phyloP scores from a whole-genome alignment of 2,113 vertebrate species.

The Pterocles gutturalis region DNA sequence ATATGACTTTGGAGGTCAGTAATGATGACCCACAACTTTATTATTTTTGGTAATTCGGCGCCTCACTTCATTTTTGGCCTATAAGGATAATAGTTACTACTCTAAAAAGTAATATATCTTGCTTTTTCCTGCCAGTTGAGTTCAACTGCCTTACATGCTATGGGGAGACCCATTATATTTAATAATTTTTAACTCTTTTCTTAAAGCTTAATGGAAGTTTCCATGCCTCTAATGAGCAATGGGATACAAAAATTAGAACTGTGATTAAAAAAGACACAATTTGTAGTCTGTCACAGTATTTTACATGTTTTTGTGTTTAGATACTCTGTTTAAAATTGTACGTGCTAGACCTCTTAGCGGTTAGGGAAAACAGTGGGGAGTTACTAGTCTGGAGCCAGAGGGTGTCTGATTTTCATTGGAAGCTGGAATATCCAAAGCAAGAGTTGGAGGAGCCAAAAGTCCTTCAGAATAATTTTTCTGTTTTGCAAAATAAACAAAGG shows the following conservation, averaged over 20 bases:
- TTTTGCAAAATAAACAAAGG: conserved; percentile 61
- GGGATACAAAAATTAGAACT: conserved; percentile 10
- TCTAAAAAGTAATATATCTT: not conserved
- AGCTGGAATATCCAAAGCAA: conserved; percentile 47
- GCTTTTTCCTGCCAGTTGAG: not conserved
- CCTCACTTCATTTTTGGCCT: not conserved
- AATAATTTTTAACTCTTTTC: conserved; percentile 9
- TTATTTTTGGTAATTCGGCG: not conserved
- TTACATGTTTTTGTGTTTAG: conserved; percentile 37
- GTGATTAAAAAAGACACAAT: conserved; percentile 20
- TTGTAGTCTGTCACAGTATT: not conserved
- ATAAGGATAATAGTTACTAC: not conserved
- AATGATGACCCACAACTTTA: not conserved
- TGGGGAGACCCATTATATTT: not conserved
- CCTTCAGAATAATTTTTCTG: conserved; percentile 56
- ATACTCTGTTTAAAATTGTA: conserved; percentile 48
- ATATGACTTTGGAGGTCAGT: not conserved
- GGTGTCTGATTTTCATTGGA: conserved; percentile 61
- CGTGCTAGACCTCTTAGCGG: conserved; percentile 49
- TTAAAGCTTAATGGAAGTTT: not conserved
- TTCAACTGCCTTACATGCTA: not conserved
- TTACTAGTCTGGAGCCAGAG: conserved; percentile 68
- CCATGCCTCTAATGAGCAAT: not conserved
- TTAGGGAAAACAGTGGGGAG: conserved; percentile 66
- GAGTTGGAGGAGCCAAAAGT: conserved; percentile 44